Conservation (phyloP, 2,797 vertebrate genomes). For the Lateolabrax maculatus region DNA sequence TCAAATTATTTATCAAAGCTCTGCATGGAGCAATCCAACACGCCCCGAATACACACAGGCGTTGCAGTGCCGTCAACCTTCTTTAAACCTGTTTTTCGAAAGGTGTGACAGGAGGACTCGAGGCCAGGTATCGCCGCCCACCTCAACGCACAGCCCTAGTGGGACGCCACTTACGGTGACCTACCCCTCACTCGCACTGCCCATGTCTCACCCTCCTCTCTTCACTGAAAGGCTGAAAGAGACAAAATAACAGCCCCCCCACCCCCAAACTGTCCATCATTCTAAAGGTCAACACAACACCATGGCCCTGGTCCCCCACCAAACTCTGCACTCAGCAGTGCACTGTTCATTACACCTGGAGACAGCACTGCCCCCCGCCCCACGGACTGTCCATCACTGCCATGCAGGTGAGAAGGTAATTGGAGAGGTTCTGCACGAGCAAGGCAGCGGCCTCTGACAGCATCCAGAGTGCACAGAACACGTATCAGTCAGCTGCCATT, state of each 20-base stretch:
- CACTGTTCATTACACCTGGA: slow-evolving; percentile 68
- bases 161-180: slow-evolving; percentile 35
- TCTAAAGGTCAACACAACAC: slow-evolving; percentile 71
- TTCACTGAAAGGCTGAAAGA: slow-evolving; percentile 49
- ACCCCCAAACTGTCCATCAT: slow-evolving; percentile 66
- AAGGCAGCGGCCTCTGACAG: slow-evolving; percentile 36
- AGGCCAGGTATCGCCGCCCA: slow-evolving; percentile 11
- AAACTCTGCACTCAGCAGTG: slow-evolving; percentile 49
- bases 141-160: slow-evolving; percentile 28
- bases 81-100: slow-evolving; percentile 32
- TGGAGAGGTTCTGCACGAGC: slow-evolving; percentile 50
- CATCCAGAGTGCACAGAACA: slow-evolving; percentile 43
- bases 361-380: slow-evolving; percentile 38
- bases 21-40: neutral
- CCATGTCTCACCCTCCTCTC: slow-evolving; percentile 34
- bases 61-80: neutral
- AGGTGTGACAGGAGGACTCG: slow-evolving; percentile 21
- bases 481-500: slow-evolving; percentile 7
- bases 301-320: slow-evolving; percentile 41
- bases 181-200: slow-evolving; percentile 33
- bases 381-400: slow-evolving; percentile 71
- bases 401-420: slow-evolving; percentile 69
- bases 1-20: neutral
- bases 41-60: neutral
- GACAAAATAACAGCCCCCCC: slow-evolving; percentile 61